Conservation (phyloP, 2,113 vertebrate species). For the Chiloscyllium plagiosum region DNA sequence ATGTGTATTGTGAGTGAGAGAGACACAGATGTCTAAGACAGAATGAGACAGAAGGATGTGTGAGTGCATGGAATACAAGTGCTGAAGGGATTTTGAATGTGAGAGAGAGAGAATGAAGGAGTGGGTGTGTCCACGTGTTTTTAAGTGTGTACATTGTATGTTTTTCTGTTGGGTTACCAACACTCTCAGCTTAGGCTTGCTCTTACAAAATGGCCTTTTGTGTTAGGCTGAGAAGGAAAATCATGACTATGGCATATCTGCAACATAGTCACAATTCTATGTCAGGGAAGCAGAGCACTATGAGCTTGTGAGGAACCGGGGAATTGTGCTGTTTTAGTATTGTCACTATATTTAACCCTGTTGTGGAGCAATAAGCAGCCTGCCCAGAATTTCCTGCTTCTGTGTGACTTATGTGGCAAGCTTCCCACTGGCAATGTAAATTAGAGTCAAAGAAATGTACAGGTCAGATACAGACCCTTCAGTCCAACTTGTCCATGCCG, state of each 20-base stretch:
- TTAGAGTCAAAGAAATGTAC: background rate
- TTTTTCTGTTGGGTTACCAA: background rate
- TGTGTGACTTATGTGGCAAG: background rate
- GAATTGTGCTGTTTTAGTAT: background rate
- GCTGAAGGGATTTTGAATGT: too few relatives aligned
- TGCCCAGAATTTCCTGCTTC: background rate
- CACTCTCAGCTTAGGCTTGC: background rate
- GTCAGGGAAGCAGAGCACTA: background rate
- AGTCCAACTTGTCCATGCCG: too few relatives aligned
- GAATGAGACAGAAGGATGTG: too few relatives aligned
- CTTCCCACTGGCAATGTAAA: background rate
- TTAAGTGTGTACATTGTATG: background rate
- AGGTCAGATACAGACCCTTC: too few relatives aligned
- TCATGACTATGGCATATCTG: background rate
- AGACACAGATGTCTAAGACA: too few relatives aligned
- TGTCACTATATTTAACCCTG: background rate
- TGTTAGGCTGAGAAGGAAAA: background rate
- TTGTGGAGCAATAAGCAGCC: background rate
- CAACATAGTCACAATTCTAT: background rate
- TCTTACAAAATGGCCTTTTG: background rate
- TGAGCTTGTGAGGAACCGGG: background rate
- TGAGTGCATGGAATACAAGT: background rate
- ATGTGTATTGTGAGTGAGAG: too few relatives aligned
- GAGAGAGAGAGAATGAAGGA: too few relatives aligned
- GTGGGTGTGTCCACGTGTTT: too few relatives aligned